Evolutionary conservation across 2,113 vertebrate species (phyloP), one percentile per base, ranked within the genome.

Genomic region (Anguilla japonica): DNA sequence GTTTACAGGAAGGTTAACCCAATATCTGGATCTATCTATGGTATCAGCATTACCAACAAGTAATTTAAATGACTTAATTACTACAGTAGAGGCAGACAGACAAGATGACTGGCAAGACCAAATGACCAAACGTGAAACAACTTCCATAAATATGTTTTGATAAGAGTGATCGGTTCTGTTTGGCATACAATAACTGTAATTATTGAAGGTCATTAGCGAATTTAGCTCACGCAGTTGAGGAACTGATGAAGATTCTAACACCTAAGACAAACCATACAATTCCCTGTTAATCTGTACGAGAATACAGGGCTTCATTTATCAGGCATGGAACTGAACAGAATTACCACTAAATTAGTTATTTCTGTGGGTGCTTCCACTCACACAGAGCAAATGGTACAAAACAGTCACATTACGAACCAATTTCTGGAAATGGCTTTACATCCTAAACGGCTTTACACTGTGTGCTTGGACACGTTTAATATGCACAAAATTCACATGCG

Each of bases 41-140:
- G 14, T 46, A 46, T 46, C 43, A 6, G 43, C 43, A 46, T 46
- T 3, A 46, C 8, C 43, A 46, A 46, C 43, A 46, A 46, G 43
- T 46, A 46, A 46, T 46, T 46, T 4, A 46, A 46, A 46, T 46
- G 4, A 46, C 43, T 46, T 46, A 4, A 46, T 8, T 46, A 46
- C 43, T 46, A 46, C 43, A 7, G 9, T 53, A 14, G 83, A 91
- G 89, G 85, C 91, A 92, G 88, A 89, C 50, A 85, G 88, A 80
- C 90, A 88, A 84, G 89, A 78, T 88, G 34, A 34, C 34, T 34
- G 34, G 34, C 34, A 34, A 34, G 34, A 34, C 34, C 34, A 34
- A 34, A 34, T 82, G 43, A 80, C 89, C 75, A 83, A 79, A 83
- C 86, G 88, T 90, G 84, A 0, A 0, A 53, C 86, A 26, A 82